These are phyloP conservation scores for Drosophila colorata DNA, from an alignment of 2,888 invertebrate genomes.

Conservation along the genomic window DNA sequence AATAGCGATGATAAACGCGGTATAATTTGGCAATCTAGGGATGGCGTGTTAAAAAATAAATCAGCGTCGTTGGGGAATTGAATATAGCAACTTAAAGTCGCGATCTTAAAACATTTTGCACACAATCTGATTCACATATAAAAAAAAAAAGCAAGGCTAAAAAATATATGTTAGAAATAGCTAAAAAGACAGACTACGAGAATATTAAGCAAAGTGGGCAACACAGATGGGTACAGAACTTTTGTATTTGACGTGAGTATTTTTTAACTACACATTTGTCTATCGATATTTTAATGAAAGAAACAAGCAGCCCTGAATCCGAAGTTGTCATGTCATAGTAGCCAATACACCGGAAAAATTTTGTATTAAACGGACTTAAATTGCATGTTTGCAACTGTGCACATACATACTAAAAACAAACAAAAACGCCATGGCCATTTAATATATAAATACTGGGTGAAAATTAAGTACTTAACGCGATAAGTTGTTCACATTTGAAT, in stretches of 20 bases:
- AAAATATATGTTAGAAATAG: not conserved
- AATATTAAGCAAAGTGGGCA: not conserved
- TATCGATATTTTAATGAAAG: constrained; percentile 34
- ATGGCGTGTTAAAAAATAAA: too few relatives aligned
- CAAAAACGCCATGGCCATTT: constrained; percentile 63
- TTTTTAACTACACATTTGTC: not conserved
- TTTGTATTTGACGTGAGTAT: not conserved
- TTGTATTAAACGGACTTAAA: constrained; percentile 61
- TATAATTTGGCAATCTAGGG: too few relatives aligned
- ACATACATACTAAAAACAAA: constrained; percentile 62
- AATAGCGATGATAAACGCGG: too few relatives aligned
- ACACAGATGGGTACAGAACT: not conserved
- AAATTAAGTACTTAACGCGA: constrained; percentile 65
- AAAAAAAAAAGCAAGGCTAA: not conserved
- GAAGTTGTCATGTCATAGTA: constrained; percentile 69
- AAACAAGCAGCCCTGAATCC: constrained; percentile 32
- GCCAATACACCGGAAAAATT: constrained; percentile 53
- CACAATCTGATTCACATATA: not conserved
- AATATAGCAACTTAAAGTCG: too few relatives aligned
- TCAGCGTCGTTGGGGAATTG: too few relatives aligned
- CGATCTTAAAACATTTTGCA: too few relatives aligned
- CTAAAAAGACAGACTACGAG: not conserved
- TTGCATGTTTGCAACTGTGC: constrained; percentile 62
- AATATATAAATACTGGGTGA: constrained; percentile 46
- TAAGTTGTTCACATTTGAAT: constrained; percentile 42